phyloP scores from a whole-genome alignment of 1,140 invertebrate species.

The Chelonus insularis region DNA sequence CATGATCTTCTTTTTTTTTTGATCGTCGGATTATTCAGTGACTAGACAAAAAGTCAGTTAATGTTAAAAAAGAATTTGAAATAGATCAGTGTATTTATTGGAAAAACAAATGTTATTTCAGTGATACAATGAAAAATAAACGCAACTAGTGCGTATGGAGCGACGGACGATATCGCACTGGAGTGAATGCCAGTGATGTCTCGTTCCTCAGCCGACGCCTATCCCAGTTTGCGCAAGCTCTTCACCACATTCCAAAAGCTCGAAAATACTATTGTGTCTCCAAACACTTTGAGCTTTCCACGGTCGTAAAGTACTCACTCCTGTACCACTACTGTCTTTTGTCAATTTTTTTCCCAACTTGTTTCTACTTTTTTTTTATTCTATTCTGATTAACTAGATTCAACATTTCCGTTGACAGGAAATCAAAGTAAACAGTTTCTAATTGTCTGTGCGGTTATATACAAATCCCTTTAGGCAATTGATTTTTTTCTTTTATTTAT shows the following conservation, averaged over 20 bases:
- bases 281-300: constrained; percentile 29
- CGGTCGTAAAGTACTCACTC: constrained; percentile 1
- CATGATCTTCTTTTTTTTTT: too few relatives aligned
- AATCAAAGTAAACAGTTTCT: not conserved
- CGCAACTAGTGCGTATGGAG: constrained; percentile 37
- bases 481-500: not conserved
- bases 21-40: too few relatives aligned
- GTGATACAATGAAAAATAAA: too few relatives aligned
- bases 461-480: not conserved
- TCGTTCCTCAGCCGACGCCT: constrained; percentile 45
- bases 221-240: constrained; percentile 38
- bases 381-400: constrained; percentile 4
- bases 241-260: constrained; percentile 31
- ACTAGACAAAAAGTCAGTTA: too few relatives aligned
- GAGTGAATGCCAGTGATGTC: constrained; percentile 18
- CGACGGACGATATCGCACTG: constrained; percentile 47
- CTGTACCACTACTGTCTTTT: not conserved
- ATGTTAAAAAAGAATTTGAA: too few relatives aligned
- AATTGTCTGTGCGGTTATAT: not conserved
- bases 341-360: constrained; percentile 3
- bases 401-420: constrained; percentile 1
- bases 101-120: too few relatives aligned
- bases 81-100: too few relatives aligned
- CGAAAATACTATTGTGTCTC: constrained; percentile 27
- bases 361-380: not conserved